Base-by-base conservation (phyloP, 2,797 vertebrate genomes). In the Enteromius mattozi region DNA sequence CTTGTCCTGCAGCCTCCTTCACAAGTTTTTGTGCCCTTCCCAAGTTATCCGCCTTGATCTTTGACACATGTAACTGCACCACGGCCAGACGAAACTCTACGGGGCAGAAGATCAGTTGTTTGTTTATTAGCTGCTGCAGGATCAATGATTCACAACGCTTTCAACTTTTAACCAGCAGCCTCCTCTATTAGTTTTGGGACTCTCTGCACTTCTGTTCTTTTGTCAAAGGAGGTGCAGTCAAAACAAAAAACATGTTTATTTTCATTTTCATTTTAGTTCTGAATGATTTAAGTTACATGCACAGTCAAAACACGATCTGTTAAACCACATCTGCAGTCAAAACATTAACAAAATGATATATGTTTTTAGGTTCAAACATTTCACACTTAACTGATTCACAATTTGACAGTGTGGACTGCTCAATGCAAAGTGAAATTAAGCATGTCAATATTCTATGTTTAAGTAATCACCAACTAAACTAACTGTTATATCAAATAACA, bases 51-150 rank as follows among this genome's bases (percentile, higher is more conserved):
- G 95, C 92, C 85, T 99, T 99, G 30, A 93, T 88, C 77, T 94
- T 88, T 17, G 94, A 93, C 14, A 99, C 97, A 0, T 93, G 95
- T 84, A 99, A 94, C 92, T 99, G 98, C 75, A 99, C 94, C 69
- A 99, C 96, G 3, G 97, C 98, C 74, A 99, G 88, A 4, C 96
- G 96, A 88, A 99, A 99, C 88, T 95, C 98, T 99, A 19, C 27
- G 9, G 54, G 9, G 10, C 24, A 24, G 54, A 84, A 49, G 75
- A 63, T 59, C 35, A 72, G 10, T 19, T 8, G 40, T 40, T 68
- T 45, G 45, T 14, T 68, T 9, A 77, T 56, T 56, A 83, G 33
- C 12, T 16, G 7, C 14, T 4, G 37, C 65, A 72, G 19, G 19
- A 72, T 84, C n/a, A 84, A 63, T 84, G 30, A 84, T 78, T 84